Conservation (phyloP, 2,797 vertebrate species). For the Danio jaintianensis region DNA sequence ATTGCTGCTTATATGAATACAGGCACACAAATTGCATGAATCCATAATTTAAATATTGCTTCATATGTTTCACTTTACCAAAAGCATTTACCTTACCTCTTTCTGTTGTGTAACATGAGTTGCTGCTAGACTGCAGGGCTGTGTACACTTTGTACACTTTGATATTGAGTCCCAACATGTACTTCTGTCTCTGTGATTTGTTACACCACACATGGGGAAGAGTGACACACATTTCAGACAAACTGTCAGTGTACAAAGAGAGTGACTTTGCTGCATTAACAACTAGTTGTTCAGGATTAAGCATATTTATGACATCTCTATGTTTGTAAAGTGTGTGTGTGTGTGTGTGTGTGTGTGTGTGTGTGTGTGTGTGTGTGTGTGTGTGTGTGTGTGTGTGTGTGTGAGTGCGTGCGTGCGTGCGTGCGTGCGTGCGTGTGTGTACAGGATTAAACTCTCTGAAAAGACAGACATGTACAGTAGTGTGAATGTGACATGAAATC, state of each 20-base stretch:
- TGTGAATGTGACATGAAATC: too few species aligned
- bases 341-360: too few species aligned
- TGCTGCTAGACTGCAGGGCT: not conserved
- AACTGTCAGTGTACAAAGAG: not conserved
- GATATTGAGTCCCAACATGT: not conserved
- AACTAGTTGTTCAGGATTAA: constrained; percentile 25
- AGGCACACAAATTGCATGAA: too few species aligned
- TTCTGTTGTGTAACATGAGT: constrained; percentile 5
- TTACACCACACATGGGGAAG: constrained; percentile 18
- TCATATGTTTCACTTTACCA: not conserved
- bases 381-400: too few species aligned
- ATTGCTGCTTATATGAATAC: too few species aligned
- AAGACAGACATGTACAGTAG: not conserved
- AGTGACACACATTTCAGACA: constrained; percentile 16
- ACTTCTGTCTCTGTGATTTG: constrained; percentile 33
- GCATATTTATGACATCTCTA: constrained; percentile 12
- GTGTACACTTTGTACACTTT: not conserved
- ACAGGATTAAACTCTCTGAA: not conserved
- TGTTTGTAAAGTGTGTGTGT: not conserved
- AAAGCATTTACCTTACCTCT: not conserved
- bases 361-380: too few species aligned
- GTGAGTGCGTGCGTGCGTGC: too few species aligned
- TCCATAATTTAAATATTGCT: not conserved
- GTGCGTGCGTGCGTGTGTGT: too few species aligned
- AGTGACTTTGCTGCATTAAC: constrained; percentile 4